A percentile compares a stretch with the other conserved stretches of the same genome.
Conservation (phyloP, 2,797 vertebrate genomes). For the Allobates femoralis region DNA sequence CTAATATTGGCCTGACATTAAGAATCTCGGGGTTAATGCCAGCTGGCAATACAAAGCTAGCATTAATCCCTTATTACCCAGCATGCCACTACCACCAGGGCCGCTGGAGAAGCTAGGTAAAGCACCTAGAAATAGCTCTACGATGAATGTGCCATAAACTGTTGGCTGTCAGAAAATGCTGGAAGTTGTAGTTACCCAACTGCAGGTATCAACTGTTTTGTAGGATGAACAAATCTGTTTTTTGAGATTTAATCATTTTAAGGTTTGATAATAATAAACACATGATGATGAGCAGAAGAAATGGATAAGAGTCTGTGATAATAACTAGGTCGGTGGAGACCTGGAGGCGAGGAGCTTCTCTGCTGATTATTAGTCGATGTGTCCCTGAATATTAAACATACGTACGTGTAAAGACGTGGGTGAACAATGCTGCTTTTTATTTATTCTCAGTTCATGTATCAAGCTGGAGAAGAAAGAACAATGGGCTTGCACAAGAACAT, state of each 20-base stretch:
- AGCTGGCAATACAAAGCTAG: too few species aligned
- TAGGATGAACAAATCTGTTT: background rate
- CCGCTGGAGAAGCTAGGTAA: too few species aligned
- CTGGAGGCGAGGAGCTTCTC: constrained; percentile 27
- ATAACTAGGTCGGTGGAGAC: constrained; percentile 18
- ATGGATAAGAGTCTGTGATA: constrained; percentile 20
- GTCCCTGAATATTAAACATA: constrained; percentile 34
- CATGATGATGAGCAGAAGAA: constrained; percentile 10
- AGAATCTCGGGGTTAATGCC: too few species aligned
- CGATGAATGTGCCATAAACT: background rate
- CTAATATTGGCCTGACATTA: too few species aligned
- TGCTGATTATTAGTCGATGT: constrained; percentile 23
- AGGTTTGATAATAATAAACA: constrained; percentile 9
- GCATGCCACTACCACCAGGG: too few species aligned
- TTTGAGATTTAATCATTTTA: constrained; percentile 22
- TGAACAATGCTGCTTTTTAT: constrained; percentile 43
- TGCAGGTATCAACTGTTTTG: background rate
- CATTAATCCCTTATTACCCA: too few species aligned
- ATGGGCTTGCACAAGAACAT: constrained; percentile 33
- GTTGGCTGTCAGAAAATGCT: background rate
- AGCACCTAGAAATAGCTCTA: too few species aligned
- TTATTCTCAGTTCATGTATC: background rate
- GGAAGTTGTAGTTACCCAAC: background rate
- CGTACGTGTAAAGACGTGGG: background rate
- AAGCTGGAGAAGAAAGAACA: constrained; percentile 42